Evolutionary conservation across 2,888 invertebrate genomes (phyloP).

Genomic region (Limnephilus lunatus): DNA sequence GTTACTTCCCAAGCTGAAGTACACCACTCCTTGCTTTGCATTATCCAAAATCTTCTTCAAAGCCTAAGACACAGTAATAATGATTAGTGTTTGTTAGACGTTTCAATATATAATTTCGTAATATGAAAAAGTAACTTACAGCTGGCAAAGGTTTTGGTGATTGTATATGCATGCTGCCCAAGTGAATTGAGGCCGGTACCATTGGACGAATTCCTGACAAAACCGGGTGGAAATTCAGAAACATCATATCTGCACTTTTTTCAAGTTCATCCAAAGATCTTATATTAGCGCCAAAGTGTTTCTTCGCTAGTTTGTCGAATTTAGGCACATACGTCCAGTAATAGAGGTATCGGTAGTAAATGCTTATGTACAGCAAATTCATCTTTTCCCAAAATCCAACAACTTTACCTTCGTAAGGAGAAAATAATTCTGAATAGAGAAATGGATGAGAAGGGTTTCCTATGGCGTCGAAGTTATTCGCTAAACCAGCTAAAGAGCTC

Average conservation of each 20-base stretch:
- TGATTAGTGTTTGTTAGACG: not conserved
- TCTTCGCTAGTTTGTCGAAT: conserved; percentile 65
- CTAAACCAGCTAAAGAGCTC: conserved; percentile 74
- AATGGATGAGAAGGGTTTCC: conserved; percentile 77
- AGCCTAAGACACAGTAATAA: conserved; percentile 62
- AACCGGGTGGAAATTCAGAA: conserved; percentile 72
- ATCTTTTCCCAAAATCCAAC: conserved; percentile 71
- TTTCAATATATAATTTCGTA: not conserved
- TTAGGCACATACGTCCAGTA: conserved; percentile 61
- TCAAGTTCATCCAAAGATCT: conserved; percentile 72
- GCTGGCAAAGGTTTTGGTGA: conserved; percentile 70
- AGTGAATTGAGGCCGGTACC: conserved; percentile 71
- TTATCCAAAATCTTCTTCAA: conserved; percentile 67
- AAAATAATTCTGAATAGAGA: conserved; percentile 75
- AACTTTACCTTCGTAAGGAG: conserved; percentile 71
- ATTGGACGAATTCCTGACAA: conserved; percentile 73
- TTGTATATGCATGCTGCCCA: conserved; percentile 73
- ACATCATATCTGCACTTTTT: conserved; percentile 73
- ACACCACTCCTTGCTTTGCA: conserved; percentile 67
- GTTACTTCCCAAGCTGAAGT: conserved; percentile 69
- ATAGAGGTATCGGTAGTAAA: conserved; percentile 58
- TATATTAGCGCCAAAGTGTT: conserved; percentile 68
- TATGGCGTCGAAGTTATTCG: conserved; percentile 75
- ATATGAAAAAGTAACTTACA: conserved; percentile 67
- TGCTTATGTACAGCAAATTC: conserved; percentile 48